Conservation (phyloP, 2,797 vertebrate species). For the Falco cherrug region DNA sequence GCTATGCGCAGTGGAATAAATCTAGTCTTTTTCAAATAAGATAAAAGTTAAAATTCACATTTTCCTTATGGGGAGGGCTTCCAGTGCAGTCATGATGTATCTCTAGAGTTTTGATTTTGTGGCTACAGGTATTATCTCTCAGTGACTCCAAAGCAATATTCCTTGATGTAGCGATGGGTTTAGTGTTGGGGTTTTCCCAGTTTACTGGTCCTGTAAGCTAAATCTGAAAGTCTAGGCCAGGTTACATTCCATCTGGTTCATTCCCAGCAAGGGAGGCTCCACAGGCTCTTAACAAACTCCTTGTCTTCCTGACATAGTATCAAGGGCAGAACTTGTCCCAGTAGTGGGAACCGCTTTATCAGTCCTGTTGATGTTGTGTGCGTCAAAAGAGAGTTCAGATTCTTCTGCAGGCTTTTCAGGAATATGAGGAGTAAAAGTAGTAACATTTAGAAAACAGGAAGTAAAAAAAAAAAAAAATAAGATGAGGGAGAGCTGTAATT, state of each 20-base stretch:
- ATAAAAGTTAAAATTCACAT: slow-evolving; percentile 46
- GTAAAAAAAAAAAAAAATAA: not conserved
- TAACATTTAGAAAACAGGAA: not conserved
- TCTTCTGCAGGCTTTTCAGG: not conserved
- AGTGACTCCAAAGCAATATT: not conserved
- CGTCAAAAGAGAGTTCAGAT: not conserved
- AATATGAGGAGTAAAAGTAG: not conserved
- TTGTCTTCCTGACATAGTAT: not conserved
- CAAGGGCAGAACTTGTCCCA: not conserved
- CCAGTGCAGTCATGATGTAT: not conserved
- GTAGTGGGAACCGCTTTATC: not conserved
- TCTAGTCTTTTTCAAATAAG: slow-evolving; percentile 21
- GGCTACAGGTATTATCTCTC: not conserved
- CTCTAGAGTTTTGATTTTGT: not conserved
- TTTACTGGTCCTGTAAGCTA: not conserved
- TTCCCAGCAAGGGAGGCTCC: not conserved
- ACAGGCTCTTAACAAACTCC: not conserved
- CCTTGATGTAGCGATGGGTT: not conserved
- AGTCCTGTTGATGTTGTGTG: not conserved
- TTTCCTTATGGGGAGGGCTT: slow-evolving; percentile 3
- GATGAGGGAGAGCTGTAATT: not conserved
- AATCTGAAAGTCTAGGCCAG: not conserved
- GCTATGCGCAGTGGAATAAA: not conserved
- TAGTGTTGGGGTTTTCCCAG: not conserved
- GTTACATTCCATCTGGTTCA: not conserved